Evolutionary conservation across 1,140 invertebrate genomes (phyloP).

Genomic region (Magallana ariakensis): DNA sequence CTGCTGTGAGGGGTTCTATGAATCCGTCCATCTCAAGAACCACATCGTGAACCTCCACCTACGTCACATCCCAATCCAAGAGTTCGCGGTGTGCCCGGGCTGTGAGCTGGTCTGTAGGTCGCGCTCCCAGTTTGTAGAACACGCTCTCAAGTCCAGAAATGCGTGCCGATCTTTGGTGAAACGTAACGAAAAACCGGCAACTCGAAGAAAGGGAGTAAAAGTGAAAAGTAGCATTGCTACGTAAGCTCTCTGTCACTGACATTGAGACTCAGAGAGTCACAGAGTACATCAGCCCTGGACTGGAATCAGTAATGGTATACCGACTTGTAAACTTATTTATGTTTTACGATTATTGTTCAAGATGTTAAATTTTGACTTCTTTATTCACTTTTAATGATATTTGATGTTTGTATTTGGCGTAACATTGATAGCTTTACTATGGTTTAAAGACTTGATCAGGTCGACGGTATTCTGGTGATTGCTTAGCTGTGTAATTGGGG

Average conservation of each 20-base stretch:
- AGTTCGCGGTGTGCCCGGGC: neutral
- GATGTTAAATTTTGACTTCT: neutral
- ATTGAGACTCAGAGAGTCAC: too few relatives aligned
- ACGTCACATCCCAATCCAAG: neutral
- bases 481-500: neutral
- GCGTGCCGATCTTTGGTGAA: neutral
- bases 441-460: neutral
- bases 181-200: neutral
- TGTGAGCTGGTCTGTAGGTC: neutral
- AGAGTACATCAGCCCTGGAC: too few relatives aligned
- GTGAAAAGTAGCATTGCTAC: neutral
- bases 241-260: too few relatives aligned
- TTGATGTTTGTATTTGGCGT: neutral
- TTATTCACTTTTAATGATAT: neutral
- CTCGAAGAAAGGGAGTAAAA: neutral
- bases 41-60: conserved; percentile 6
- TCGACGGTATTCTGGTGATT: neutral
- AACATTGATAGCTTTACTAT: neutral
- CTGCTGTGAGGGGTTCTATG: neutral
- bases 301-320: too few relatives aligned
- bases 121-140: neutral
- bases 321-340: too few relatives aligned
- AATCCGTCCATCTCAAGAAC: neutral
- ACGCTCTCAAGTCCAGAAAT: neutral
- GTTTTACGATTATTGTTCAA: too few relatives aligned